Evolutionary conservation across 2,888 invertebrate genomes (phyloP).

Genomic region (Tiliacea citrago): DNA sequence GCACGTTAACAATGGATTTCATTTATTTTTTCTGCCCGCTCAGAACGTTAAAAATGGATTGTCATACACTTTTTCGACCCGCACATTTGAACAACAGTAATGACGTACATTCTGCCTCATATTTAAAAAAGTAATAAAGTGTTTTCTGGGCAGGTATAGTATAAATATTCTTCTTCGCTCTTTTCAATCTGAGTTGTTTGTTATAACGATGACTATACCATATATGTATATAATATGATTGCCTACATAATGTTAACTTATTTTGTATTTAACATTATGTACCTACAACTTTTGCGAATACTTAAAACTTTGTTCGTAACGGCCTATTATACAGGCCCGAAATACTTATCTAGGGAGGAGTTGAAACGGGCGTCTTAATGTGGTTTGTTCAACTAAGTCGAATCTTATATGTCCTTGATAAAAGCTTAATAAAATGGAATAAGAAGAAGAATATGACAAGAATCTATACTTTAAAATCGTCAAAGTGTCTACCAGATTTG

Average conservation of each 20-base stretch:
- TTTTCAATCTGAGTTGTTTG: not conserved
- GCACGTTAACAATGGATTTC: too few relatives aligned
- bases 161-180: not conserved
- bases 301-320: slow-evolving; percentile 10
- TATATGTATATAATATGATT: not conserved
- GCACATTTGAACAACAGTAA: too few relatives aligned
- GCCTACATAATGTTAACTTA: not conserved
- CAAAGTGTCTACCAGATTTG: not conserved
- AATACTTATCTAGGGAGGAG: not conserved
- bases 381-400: not conserved
- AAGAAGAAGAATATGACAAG: too few relatives aligned
- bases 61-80: too few relatives aligned
- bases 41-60: too few relatives aligned
- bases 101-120: too few relatives aligned
- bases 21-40: too few relatives aligned
- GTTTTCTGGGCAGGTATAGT: too few relatives aligned
- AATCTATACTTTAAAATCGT: too few relatives aligned
- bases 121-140: too few relatives aligned
- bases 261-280: not conserved
- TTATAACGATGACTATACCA: too few relatives aligned
- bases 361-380: not conserved
- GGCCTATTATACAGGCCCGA: not conserved
- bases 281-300: slow-evolving; percentile 7
- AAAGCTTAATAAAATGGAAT: not conserved
- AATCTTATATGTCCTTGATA: not conserved